Base-by-base conservation (phyloP, 2,888 invertebrate genomes). In the Allacma fusca region DNA sequence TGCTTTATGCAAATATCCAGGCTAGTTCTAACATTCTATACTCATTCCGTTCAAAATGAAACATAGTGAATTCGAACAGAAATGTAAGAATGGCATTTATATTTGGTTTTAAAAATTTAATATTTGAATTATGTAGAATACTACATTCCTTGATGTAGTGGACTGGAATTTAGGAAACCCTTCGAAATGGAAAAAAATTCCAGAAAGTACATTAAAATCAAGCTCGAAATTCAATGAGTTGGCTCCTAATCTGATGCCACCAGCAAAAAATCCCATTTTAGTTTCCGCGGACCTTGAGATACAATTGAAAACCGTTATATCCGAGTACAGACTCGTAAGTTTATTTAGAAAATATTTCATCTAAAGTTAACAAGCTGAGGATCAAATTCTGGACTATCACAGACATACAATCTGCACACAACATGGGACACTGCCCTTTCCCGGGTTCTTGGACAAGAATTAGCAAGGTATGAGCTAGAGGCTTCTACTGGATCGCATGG, bases 181-280 rank as follows among this genome's bases (percentile, higher is more conserved):
- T 13, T 78, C 77, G 1, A 82, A 80, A 78, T 82, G 82, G 82
- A 82, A 81, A 75, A 72, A 62, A 23, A 76, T 82, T 44, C 68
- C 79, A 59, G 74, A 72, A 24, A 50, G 65, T 23, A 67, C 67
- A 26, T 24, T 75, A 12, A 67, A 40, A 40, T 28, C 65, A 2
- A 74, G 74, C 40, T 40, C 21, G 16, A 64, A 64, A 24, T 64
- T 65, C 21, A n/a, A 74, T 24, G 74, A 74, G 40, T 13, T 26
- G 2, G 7, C 77, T 57, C 28, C 74, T 1, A 21, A 67, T 2
- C 29, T 81, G 16, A 29, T 70, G 9, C 70, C 72, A 13, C 21
- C 78, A 19, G 57, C 7, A 0, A 29, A 71, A 16, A 78, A 78
- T 59, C n/a, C 64, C 13, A 57, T 68, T 16, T 65, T 79, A 12